A percentile compares a stretch with the other conserved stretches of the same genome.
These are phyloP conservation scores for Synanthedon tipuliformis DNA, from an alignment of 2,888 invertebrate genomes.

Conservation along the genomic window DNA sequence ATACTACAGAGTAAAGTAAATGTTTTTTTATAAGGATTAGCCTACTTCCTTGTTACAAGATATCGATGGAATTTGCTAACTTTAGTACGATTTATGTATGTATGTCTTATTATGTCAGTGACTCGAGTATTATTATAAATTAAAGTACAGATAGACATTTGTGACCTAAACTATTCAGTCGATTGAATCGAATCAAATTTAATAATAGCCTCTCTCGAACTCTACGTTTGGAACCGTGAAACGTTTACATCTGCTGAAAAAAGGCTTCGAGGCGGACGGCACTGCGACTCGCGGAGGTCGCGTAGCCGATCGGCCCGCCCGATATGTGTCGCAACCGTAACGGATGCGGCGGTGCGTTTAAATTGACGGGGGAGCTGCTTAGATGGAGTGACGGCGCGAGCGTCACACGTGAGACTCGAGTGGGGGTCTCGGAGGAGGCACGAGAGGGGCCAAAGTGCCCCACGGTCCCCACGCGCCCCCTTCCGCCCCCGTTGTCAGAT, in stretches of 20 bases:
- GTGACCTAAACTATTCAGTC: slow-evolving; percentile 69
- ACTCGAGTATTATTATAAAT: slow-evolving; percentile 52
- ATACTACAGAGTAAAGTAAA: too few species aligned
- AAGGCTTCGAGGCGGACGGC: neutral
- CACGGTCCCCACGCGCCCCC: slow-evolving; percentile 30
- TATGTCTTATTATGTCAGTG: slow-evolving; percentile 22
- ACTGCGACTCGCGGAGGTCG: neutral
- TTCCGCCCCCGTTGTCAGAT: slow-evolving; percentile 50
- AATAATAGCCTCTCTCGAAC: slow-evolving; percentile 56
- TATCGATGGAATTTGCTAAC: neutral
- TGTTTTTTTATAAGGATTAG: slow-evolving; percentile 10
- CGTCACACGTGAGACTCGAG: slow-evolving; percentile 43
- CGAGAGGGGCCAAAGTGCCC: slow-evolving; percentile 16
- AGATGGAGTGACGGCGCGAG: slow-evolving; percentile 16
- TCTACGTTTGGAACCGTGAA: neutral
- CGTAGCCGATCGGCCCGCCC: neutral
- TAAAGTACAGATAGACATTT: slow-evolving; percentile 44
- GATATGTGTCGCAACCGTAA: neutral
- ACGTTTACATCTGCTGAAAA: neutral
- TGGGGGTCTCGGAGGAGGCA: slow-evolving; percentile 40
- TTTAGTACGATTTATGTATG: slow-evolving; percentile 19
- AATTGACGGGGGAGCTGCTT: slow-evolving; percentile 28
- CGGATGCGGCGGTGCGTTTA: slow-evolving; percentile 1
- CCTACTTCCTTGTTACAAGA: slow-evolving; percentile 19
- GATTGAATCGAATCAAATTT: slow-evolving; percentile 64